Conservation (phyloP, 2,888 invertebrate species). For the Clostera curtula region DNA sequence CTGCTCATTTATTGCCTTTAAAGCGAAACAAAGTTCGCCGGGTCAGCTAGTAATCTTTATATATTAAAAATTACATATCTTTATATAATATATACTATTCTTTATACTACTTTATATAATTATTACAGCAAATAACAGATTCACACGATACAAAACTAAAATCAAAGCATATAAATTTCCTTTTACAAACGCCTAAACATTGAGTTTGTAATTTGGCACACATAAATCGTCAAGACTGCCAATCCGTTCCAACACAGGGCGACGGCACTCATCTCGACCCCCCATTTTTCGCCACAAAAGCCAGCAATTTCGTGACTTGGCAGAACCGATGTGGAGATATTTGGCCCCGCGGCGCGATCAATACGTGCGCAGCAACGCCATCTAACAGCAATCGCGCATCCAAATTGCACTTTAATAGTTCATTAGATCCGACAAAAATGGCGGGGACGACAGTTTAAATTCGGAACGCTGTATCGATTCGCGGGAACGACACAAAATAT, state of each 20-base stretch:
- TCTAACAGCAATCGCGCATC: conserved; percentile 68
- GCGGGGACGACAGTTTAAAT: conserved; percentile 70
- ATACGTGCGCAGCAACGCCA: conserved; percentile 70
- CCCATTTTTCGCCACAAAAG: conserved; percentile 72
- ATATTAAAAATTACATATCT: too few species aligned
- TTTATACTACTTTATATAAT: too few species aligned
- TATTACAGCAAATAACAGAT: too few species aligned
- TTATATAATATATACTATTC: too few species aligned
- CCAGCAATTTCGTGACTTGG: conserved; percentile 73
- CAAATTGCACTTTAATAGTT: conserved; percentile 75
- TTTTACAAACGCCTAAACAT: too few species aligned
- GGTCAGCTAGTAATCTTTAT: too few species aligned
- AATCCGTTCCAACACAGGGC: conserved; percentile 23
- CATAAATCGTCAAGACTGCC: conserved; percentile 21
- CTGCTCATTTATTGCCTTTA: too few species aligned
- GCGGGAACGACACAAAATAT: conserved; percentile 24
- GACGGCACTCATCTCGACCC: conserved; percentile 50
- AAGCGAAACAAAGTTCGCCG: too few species aligned
- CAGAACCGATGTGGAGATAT: conserved; percentile 61
- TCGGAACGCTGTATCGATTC: conserved; percentile 67
- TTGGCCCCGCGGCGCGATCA: conserved; percentile 65
- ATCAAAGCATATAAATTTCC: too few species aligned
- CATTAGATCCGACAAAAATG: conserved; percentile 73
- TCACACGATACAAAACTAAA: too few species aligned
- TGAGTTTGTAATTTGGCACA: too few species aligned